phyloP scores from a whole-genome alignment of 1,140 invertebrate species.

The Contarinia nasturtii region DNA sequence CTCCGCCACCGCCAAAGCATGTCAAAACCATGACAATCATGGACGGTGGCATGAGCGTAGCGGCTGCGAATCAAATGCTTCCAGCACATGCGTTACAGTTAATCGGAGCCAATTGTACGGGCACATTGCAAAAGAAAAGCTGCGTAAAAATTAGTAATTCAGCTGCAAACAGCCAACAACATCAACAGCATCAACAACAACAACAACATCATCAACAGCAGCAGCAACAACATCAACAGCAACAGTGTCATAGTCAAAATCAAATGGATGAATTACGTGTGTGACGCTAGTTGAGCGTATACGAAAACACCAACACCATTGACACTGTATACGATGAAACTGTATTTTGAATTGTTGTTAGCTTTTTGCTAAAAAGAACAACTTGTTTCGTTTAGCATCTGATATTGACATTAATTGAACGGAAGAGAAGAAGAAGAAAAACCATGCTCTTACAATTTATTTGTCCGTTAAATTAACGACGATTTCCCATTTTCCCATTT shows the following conservation, averaged over 20 bases:
- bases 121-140: conserved; percentile 43
- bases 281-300: conserved; percentile 41
- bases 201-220: background rate
- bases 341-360: too few relatives aligned
- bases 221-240: too few relatives aligned
- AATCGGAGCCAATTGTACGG: conserved; percentile 34
- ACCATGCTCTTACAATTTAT: too few relatives aligned
- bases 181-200: conserved; percentile 1
- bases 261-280: conserved; percentile 57
- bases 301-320: background rate
- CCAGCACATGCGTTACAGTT: conserved; percentile 44
- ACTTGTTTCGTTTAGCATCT: too few relatives aligned
- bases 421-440: too few relatives aligned
- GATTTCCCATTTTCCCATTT: too few relatives aligned
- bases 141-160: conserved; percentile 21
- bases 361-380: too few relatives aligned
- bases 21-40: conserved; percentile 38
- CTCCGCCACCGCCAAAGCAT: conserved; percentile 53
- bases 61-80: conserved; percentile 31
- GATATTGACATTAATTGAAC: too few relatives aligned
- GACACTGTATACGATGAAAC: conserved; percentile 1
- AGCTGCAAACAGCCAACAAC: conserved; percentile 32
- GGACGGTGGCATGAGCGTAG: conserved; percentile 30
- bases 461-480: too few relatives aligned
- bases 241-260: conserved; percentile 14